Base-by-base conservation (phyloP, 1,140 invertebrate genomes). In the Ctenoplectra terminalis region DNA sequence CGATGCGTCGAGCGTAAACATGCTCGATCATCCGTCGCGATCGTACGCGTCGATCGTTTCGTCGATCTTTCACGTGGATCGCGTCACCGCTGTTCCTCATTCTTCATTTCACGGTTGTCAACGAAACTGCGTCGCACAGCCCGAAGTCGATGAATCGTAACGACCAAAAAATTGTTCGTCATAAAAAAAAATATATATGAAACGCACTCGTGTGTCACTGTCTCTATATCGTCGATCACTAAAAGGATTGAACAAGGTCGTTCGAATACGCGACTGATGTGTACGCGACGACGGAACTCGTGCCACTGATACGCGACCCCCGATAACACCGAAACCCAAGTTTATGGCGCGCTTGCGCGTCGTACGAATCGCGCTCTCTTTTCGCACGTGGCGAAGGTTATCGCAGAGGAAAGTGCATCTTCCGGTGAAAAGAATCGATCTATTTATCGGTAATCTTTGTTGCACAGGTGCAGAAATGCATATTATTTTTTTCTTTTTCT, bases 301-400 rank as follows among this genome's bases (percentile, higher is more conserved):
- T 80, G 84, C 74, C 70, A 92, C 91, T 92, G 90, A 92, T 91
- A 91, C 83, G 17, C 71, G 67, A 84, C 76, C 72, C 79, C 50
- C 83, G 90, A 90, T 90, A 91, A 88, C 88, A 77, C 81, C 70
- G 60, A 64, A n/a, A 81, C 58, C n/a, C 48, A 48, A 46, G 54
- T 40, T 60, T 60, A 71, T 61, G 84, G 37, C 11, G 77, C 87
- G 83, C 84, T 78, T 83, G 89, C 87, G 89, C 75, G 70, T n/a
- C 20, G 4, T 23, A 31, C 66, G 31, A n/a, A 81, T 58, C 43
- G 67, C 67, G 76, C 29, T 34, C 29, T 63, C 15, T 23, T 81
- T 8, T 76, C 17, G 56, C 70, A 73, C 46, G 75, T 74, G 84
- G 71, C 66, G 70, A 79, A 73, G 64, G 64, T 71, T 61, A 84